phyloP scores from a whole-genome alignment of 2,888 invertebrate genomes.

The Drosophila vallismaia region DNA sequence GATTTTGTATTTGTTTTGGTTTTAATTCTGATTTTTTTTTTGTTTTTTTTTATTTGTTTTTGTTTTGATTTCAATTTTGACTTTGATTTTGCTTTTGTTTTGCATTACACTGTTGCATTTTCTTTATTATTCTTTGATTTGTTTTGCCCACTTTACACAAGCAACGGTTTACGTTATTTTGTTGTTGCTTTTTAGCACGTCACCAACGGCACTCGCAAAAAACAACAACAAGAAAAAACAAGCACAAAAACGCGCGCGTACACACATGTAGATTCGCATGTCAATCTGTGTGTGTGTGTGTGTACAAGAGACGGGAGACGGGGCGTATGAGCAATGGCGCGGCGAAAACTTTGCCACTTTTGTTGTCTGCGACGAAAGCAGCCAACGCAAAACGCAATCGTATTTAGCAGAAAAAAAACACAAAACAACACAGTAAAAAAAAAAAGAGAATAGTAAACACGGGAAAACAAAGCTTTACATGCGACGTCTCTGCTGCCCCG shows the following conservation, averaged over 20 bases:
- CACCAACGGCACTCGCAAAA: constrained; percentile 39
- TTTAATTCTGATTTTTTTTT: constrained; percentile 15
- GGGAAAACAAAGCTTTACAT: constrained; percentile 1
- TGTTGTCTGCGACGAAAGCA: constrained; percentile 46
- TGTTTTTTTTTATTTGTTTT: constrained; percentile 41
- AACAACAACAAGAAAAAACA: constrained; percentile 6
- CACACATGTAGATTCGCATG: constrained; percentile 2
- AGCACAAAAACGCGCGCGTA: constrained; percentile 40
- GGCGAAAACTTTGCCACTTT: constrained; percentile 72
- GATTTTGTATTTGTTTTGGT: constrained; percentile 7
- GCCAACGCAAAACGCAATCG: constrained; percentile 35
- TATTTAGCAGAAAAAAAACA: constrained; percentile 22
- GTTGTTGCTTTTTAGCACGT: constrained; percentile 60
- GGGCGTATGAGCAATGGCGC: constrained; percentile 74
- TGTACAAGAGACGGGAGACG: constrained; percentile 45
- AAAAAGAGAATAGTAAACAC: constrained; percentile 15
- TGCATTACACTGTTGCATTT: constrained; percentile 2
- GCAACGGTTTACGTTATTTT: constrained; percentile 14
- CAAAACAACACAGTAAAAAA: constrained; percentile 6
- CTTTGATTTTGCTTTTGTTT: constrained; percentile 10
- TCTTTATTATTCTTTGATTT: background rate
- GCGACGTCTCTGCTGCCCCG: no score
- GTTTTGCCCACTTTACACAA: constrained; percentile 13
- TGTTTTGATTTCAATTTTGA: constrained; percentile 18
- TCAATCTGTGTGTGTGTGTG: constrained; percentile 19